A percentile compares a stretch with the other conserved stretches of the same genome.
Conservation (phyloP, 2,888 invertebrate species). For the Cyrtodaria siliqua region DNA sequence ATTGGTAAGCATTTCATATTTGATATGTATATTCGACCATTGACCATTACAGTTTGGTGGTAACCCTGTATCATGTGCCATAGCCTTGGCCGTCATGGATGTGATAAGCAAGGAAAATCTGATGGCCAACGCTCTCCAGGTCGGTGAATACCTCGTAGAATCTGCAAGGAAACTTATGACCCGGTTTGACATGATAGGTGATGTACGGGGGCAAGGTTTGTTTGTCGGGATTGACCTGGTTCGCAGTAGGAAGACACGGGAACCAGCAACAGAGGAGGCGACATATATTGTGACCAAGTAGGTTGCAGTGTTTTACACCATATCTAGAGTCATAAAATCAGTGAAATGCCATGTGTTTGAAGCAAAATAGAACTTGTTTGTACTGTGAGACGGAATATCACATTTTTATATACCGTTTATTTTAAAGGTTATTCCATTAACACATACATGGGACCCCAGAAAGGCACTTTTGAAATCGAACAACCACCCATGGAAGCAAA, state of each 20-base stretch:
- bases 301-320: constrained; percentile 67
- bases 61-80: constrained; percentile 99
- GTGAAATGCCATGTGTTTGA: no score
- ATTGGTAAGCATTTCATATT: no score
- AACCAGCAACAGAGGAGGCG: constrained; percentile 94
- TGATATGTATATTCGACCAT: no score
- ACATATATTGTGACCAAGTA: constrained; percentile 80
- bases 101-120: constrained; percentile 96
- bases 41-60: constrained; percentile 96
- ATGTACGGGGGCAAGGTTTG: constrained; percentile 93
- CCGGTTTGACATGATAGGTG: constrained; percentile 92
- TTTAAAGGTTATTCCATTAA: no score
- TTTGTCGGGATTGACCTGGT: constrained; percentile 98
- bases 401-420: no score
- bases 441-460: no score
- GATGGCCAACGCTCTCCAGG: constrained; percentile 92
- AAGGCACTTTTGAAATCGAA: no score
- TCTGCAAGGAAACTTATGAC: constrained; percentile 89
- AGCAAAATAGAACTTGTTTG: no score
- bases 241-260: constrained; percentile 91
- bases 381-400: no score
- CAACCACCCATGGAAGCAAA: no score
- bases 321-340: no score
- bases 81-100: constrained; percentile 97
- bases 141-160: constrained; percentile 93